These are phyloP conservation scores for Phodopus roborovskii DNA, from an alignment of 2,113 vertebrate genomes.

Conservation along the genomic window DNA sequence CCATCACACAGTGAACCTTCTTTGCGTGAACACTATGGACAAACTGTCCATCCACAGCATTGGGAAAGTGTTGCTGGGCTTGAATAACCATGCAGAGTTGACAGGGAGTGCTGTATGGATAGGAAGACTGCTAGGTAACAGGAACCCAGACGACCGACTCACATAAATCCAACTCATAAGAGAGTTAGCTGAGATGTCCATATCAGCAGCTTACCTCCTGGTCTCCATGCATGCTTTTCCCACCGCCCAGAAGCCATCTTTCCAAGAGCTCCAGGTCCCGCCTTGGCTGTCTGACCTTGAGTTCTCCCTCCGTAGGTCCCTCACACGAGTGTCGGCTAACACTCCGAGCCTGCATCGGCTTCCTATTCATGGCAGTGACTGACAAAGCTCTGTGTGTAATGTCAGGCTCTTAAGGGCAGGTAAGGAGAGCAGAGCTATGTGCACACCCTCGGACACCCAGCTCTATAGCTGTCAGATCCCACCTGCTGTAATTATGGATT, in stretches of 20 bases:
- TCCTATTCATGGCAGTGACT: neutral
- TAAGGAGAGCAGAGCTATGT: neutral
- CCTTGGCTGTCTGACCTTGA: neutral
- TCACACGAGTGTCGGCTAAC: neutral
- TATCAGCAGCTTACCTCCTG: neutral
- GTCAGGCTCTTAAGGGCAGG: neutral
- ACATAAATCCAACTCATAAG: neutral
- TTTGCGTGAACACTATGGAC: neutral
- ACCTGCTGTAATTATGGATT: too few species aligned
- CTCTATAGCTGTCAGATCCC: neutral
- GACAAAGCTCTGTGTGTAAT: neutral
- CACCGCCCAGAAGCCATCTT: neutral
- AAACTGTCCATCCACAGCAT: neutral
- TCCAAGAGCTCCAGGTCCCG: neutral
- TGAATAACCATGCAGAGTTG: neutral
- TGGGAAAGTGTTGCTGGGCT: neutral
- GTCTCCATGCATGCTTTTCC: neutral
- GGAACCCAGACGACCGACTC: neutral
- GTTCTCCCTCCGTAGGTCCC: neutral
- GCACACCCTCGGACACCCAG: fast-evolving
- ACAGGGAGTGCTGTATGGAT: too few species aligned
- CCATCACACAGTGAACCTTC: neutral
- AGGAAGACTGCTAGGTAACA: neutral
- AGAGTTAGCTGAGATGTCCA: neutral
- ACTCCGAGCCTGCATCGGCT: neutral